These are phyloP conservation scores for Gortyna flavago DNA, from an alignment of 2,888 invertebrate species.

Conservation along the genomic window DNA sequence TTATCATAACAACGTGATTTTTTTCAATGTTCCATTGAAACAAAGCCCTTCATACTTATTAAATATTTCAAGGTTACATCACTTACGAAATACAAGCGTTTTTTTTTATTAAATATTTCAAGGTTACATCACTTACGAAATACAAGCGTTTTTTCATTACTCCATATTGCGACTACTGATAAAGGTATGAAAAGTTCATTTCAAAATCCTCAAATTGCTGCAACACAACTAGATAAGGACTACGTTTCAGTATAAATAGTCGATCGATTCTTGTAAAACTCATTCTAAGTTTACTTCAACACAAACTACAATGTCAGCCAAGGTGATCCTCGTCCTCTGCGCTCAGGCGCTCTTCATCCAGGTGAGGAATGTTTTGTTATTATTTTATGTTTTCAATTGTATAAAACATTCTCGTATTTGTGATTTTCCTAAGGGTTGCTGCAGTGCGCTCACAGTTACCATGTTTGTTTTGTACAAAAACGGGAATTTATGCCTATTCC, in stretches of 20 bases:
- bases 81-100: no score
- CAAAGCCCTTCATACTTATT: not conserved
- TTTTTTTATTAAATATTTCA: not conserved
- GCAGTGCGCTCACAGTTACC: no score
- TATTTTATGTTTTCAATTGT: no score
- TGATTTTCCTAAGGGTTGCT: no score
- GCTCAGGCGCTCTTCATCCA: constrained; percentile 38
- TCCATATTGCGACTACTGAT: not conserved
- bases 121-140: not conserved
- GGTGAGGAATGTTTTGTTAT: constrained; percentile 8
- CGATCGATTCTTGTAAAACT: no score
- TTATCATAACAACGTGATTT: not conserved
- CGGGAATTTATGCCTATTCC: no score
- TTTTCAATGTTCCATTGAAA: not conserved
- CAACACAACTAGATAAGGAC: constrained; percentile 9
- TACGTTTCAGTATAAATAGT: not conserved
- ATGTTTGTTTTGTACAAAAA: no score
- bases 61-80: no score
- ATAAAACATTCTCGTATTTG: no score
- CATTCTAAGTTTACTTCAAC: not conserved
- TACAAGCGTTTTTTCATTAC: constrained; percentile 2
- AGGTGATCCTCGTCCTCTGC: constrained; percentile 32
- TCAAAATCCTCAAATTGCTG: constrained; percentile 2
- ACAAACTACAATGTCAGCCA: constrained; percentile 11
- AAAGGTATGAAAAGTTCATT: not conserved